These are phyloP conservation scores for Hephaestus fuliginosus DNA, from an alignment of 2,797 vertebrate genomes.

Conservation along the genomic window DNA sequence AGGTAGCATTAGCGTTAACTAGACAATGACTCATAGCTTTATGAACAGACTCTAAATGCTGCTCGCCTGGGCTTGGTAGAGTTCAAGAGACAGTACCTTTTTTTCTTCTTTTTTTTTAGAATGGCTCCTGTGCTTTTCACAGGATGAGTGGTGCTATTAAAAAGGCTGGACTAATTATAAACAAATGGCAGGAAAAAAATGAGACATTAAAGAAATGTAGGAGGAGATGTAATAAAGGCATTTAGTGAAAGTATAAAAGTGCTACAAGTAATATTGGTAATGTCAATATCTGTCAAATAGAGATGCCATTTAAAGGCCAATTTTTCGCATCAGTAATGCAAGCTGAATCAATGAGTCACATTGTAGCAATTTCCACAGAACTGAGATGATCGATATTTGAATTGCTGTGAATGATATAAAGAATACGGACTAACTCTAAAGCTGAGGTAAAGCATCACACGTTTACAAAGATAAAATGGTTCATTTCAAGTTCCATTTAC, in stretches of 20 bases:
- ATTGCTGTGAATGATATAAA: constrained; percentile 49
- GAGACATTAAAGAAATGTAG: constrained; percentile 19
- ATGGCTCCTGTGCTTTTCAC: constrained; percentile 44
- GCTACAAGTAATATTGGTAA: constrained; percentile 25
- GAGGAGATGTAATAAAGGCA: constrained; percentile 12
- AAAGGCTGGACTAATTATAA: constrained; percentile 63
- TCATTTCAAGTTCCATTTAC: background rate
- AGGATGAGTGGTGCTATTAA: constrained; percentile 56
- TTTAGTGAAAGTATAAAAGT: constrained; percentile 8
- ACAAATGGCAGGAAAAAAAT: constrained; percentile 40
- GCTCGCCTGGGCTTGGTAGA: constrained; percentile 20
- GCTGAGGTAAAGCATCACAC: constrained; percentile 19
- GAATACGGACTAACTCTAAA: constrained; percentile 33
- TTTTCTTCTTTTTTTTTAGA: background rate
- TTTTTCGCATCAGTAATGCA: constrained; percentile 40
- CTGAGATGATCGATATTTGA: constrained; percentile 43
- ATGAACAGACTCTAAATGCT: constrained; percentile 49
- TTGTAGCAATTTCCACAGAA: constrained; percentile 45
- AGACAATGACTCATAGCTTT: constrained; percentile 60
- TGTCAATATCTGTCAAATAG: constrained; percentile 30
- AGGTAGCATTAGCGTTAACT: constrained; percentile 56
- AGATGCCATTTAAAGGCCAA: constrained; percentile 50
- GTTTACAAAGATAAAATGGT: constrained; percentile 16
- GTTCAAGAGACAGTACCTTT: constrained; percentile 24
- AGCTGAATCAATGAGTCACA: constrained; percentile 47